Conservation (phyloP, 2,888 invertebrate species). For the Prenolepis imparis region DNA sequence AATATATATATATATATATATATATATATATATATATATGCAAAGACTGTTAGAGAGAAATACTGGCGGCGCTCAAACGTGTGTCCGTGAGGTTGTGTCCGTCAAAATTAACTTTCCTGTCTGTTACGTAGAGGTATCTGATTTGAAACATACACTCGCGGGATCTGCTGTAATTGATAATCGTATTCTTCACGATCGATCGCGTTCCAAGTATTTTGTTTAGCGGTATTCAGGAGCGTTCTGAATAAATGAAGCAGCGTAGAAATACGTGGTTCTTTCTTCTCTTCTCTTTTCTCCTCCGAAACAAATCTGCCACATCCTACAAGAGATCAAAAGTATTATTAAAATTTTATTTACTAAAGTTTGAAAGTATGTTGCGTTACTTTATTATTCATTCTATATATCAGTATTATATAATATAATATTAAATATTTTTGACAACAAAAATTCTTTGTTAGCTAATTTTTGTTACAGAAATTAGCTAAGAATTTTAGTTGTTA, state of each 20-base stretch:
- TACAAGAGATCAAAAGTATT: constrained; percentile 49
- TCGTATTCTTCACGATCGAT: constrained; percentile 64
- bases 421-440: no score
- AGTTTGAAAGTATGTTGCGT: neutral
- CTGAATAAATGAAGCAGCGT: constrained; percentile 75
- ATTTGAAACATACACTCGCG: constrained; percentile 62
- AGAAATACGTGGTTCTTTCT: constrained; percentile 73
- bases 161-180: constrained; percentile 65
- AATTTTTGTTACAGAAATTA: neutral
- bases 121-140: constrained; percentile 41
- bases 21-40: neutral
- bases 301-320: constrained; percentile 77
- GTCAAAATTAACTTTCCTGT: constrained; percentile 45
- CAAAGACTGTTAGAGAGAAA: constrained; percentile 6
- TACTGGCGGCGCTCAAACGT: neutral
- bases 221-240: constrained; percentile 73
- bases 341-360: neutral
- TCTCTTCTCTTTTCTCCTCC: constrained; percentile 33
- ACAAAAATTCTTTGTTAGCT: no score
- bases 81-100: constrained; percentile 1
- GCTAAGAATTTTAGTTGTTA: neutral
- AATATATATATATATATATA: neutral
- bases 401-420: no score
- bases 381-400: neutral
- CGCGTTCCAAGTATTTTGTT: constrained; percentile 69